These are phyloP conservation scores for Synergus laeviventris DNA, from an alignment of 2,888 invertebrate genomes.

Conservation along the genomic window DNA sequence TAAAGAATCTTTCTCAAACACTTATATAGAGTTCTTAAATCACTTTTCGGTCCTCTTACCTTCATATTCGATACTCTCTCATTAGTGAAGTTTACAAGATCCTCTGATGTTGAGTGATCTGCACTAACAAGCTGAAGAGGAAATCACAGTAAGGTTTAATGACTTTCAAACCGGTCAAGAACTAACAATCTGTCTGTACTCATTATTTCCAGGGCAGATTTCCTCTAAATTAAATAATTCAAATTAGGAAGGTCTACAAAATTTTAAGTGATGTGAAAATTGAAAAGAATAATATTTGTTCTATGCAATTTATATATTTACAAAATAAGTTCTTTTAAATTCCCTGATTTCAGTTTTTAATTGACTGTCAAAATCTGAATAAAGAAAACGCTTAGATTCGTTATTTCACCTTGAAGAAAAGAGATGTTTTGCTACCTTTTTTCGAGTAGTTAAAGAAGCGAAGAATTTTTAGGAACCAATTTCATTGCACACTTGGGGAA, in stretches of 20 bases:
- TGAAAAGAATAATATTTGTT: too few species aligned
- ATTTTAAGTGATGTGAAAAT: not conserved
- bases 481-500: not conserved
- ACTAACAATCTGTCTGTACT: not conserved
- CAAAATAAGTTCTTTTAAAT: not conserved
- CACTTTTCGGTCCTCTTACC: conserved; percentile 7
- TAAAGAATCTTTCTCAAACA: not conserved
- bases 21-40: not conserved
- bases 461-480: not conserved
- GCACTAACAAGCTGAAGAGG: not conserved
- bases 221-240: not conserved
- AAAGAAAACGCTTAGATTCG: not conserved
- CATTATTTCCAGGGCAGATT: not conserved
- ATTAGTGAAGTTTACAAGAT: conserved; percentile 27
- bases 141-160: conserved; percentile 27
- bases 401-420: not conserved
- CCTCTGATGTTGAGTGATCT: conserved; percentile 3
- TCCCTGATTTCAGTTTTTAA: not conserved
- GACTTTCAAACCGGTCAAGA: conserved; percentile 11
- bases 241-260: not conserved
- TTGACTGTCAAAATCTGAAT: not conserved
- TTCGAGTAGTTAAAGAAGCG: not conserved
- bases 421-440: not conserved
- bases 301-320: too few species aligned
- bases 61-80: conserved; percentile 9